Percentiles rank a stretch among this genome's conserved stretches.
phyloP scores from a whole-genome alignment of 2,113 vertebrate species.

The Thinocorus orbignyianus region DNA sequence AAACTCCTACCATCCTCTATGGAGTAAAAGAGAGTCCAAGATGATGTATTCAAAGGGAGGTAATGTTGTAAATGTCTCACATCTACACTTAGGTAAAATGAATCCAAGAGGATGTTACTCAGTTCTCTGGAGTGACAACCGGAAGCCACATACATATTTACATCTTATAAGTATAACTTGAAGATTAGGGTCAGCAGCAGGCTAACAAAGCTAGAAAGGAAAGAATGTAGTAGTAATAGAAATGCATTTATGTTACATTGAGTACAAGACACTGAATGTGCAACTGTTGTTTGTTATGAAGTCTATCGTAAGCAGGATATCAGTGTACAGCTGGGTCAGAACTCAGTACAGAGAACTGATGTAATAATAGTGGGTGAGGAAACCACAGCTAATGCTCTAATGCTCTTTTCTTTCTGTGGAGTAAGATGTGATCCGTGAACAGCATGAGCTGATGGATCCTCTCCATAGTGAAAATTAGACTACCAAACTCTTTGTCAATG shows the following conservation, averaged over 20 bases:
- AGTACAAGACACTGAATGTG: not conserved
- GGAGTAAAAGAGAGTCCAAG: no score
- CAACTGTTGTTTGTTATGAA: accelerated
- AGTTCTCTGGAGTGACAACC: no score
- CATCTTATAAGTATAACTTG: not conserved
- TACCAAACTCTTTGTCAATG: not conserved
- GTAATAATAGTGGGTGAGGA: not conserved
- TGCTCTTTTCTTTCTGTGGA: accelerated
- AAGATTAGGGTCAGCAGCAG: not conserved
- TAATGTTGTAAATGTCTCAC: no score
- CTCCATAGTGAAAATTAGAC: not conserved
- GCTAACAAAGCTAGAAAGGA: not conserved
- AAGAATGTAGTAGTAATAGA: not conserved
- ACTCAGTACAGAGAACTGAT: not conserved
- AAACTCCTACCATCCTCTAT: no score
- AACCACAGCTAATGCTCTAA: accelerated
- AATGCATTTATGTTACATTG: not conserved
- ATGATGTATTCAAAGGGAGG: no score
- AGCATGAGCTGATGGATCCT: accelerated
- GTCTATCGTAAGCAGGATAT: accelerated
- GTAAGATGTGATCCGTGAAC: not conserved
- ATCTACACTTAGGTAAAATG: no score
- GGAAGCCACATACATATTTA: not conserved
- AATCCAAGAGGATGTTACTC: no score
- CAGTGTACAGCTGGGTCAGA: not conserved